These are phyloP conservation scores for Peromyscus californicus DNA, from an alignment of 2,113 vertebrate species.

Conservation along the genomic window DNA sequence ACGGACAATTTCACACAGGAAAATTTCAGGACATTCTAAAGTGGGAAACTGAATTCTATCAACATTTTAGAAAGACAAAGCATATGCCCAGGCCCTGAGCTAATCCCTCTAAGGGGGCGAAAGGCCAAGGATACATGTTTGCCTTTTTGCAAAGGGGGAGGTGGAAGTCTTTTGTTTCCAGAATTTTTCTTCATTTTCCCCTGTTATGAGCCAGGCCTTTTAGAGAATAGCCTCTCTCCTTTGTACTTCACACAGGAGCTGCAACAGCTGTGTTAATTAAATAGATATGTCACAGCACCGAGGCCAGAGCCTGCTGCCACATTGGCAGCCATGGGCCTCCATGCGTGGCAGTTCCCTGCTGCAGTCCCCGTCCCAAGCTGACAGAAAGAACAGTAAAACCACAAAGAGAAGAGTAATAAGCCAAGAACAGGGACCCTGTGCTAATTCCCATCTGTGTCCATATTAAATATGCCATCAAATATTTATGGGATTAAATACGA, in stretches of 20 bases:
- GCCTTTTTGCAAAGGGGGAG: neutral
- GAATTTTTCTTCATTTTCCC: conserved; percentile 48
- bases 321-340: conserved; percentile 80
- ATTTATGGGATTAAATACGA: conserved; percentile 82
- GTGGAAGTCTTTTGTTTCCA: conserved; percentile 63
- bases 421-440: conserved; percentile 12
- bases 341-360: conserved; percentile 46
- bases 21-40: conserved; percentile 31
- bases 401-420: conserved; percentile 36
- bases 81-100: neutral
- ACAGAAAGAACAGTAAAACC: conserved; percentile 26
- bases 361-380: neutral
- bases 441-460: conserved; percentile 72
- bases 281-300: conserved; percentile 88
- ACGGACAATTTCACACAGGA: conserved; percentile 38
- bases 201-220: conserved; percentile 75
- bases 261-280: conserved; percentile 89
- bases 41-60: neutral
- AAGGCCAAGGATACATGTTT: neutral
- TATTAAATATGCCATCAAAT: conserved; percentile 81
- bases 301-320: conserved; percentile 82
- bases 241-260: conserved; percentile 78
- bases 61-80: neutral
- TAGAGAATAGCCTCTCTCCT: conserved; percentile 68
- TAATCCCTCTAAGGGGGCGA: neutral